Evolutionary conservation across 2,888 invertebrate genomes (phyloP).

Genomic region (Drosophila meridiana): DNA sequence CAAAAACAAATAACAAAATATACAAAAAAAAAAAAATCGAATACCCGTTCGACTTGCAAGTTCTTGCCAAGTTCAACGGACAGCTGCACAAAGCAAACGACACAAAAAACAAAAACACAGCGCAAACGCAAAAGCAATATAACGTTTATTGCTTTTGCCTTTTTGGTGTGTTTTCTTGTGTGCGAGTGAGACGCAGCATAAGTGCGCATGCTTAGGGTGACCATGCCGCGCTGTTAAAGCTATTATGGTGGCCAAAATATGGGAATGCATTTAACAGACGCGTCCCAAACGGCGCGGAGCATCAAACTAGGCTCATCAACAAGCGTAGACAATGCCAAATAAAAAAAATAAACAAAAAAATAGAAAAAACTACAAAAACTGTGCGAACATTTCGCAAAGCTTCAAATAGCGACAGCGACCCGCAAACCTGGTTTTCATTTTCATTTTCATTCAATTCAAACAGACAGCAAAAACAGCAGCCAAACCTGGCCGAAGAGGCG

Average conservation of each 20-base stretch:
- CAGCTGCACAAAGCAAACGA: constrained; percentile 29
- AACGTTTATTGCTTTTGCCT: constrained; percentile 17
- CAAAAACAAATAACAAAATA: constrained; percentile 44
- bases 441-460: constrained; percentile 77
- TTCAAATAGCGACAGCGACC: constrained; percentile 60
- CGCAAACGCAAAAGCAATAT: constrained; percentile 33
- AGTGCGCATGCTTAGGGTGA: constrained; percentile 50
- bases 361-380: constrained; percentile 22
- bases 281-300: constrained; percentile 2
- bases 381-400: constrained; percentile 66
- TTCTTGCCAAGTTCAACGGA: constrained; percentile 71
- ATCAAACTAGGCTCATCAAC: constrained; percentile 40
- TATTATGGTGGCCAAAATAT: constrained; percentile 45
- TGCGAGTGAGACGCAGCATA: constrained; percentile 41
- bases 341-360: constrained; percentile 16
- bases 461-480: constrained; percentile 34
- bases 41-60: constrained; percentile 68
- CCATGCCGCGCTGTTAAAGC: constrained; percentile 57
- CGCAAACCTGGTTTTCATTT: constrained; percentile 78
- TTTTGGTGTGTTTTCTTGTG: constrained; percentile 15
- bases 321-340: constrained; percentile 11
- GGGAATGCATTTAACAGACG: constrained; percentile 49
- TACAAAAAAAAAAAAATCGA: constrained; percentile 58
- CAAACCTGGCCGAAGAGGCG: constrained; percentile 48
- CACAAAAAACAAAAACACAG: constrained; percentile 61